Evolutionary conservation across 1,140 invertebrate genomes (phyloP), one percentile per base, ranked within the genome.

Genomic region (Elysia chlorotica): DNA sequence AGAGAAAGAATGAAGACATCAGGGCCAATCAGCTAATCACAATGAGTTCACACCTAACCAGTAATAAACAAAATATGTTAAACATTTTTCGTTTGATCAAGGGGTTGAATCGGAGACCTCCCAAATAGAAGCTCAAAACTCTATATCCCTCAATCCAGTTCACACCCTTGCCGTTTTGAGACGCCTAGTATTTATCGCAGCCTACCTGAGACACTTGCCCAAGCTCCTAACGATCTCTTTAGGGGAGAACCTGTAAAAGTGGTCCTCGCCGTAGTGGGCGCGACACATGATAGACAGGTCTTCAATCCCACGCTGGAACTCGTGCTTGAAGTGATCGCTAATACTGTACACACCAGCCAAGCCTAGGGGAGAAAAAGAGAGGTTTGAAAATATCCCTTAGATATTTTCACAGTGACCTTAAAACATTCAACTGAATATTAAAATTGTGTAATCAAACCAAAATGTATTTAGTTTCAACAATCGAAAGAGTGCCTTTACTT

Each of bases 311-410:
- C 85, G 75, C 30, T n/a, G 69, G 5, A 74, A 71, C 71, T 87
- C 85, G 77, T 85, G 81, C 28, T 78, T 48, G 76, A 81, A 86
- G 71, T 87, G 86, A 25, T 86, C 83, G 28, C 74, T 77, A 54
- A 87, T 86, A 74, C 85, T 73, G 69, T 86, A 87, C 1, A 87
- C 84, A n/a, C 86, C 86, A 74, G 86, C 82, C 25, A 87, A 68
- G 53, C 86, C 86, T 87, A 70, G 14, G 63, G 65, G 63, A 63
- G n/a, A n/a, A 77, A 67, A 65, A 23, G 59, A 21, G 17, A 31
- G 10, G 17, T 63, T 68, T 62, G 17, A 25, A 53, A 38, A n/a
- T 23, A 33, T 41, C 6, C 10, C 17, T 59, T 25, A 59, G 10
- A 59, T 59, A 19, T 59, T 25, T 59, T 59, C 10, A 59, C 17